Evolutionary conservation across 2,888 invertebrate genomes (phyloP).

Genomic region (Oscheius sp.): DNA sequence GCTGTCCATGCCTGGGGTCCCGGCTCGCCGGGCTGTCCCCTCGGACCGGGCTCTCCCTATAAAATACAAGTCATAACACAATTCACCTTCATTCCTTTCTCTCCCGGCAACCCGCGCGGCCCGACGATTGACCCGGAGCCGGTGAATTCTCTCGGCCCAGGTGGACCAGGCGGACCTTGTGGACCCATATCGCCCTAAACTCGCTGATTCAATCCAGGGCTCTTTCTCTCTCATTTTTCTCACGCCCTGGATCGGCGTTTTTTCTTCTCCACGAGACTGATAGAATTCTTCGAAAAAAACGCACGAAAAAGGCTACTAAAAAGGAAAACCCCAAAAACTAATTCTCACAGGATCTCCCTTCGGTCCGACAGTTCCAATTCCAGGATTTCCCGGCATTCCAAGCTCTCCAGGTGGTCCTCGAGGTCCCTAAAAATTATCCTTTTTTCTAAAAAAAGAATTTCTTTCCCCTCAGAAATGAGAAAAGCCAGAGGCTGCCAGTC

Average conservation of each 20-base stretch:
- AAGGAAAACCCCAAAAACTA: neutral
- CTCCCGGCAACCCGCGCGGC: conserved; percentile 62
- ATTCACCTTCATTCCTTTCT: conserved; percentile 66
- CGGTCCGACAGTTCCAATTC: conserved; percentile 70
- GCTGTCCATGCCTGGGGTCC: conserved; percentile 61
- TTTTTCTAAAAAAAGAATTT: no score
- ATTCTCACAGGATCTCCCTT: conserved; percentile 70
- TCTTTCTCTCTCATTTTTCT: neutral
- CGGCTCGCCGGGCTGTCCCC: conserved; percentile 65
- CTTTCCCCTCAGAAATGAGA: neutral
- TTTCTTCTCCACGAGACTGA: neutral
- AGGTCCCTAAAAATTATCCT: conserved; percentile 62
- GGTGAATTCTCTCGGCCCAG: conserved; percentile 67
- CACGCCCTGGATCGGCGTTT: neutral
- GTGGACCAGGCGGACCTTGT: conserved; percentile 72
- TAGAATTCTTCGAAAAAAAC: neutral
- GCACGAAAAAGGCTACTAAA: neutral
- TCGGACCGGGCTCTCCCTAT: conserved; percentile 65
- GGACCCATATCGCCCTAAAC: conserved; percentile 68
- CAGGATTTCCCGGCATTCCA: conserved; percentile 69
- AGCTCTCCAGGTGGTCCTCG: conserved; percentile 71
- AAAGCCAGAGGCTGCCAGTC: neutral
- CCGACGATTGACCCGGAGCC: conserved; percentile 65
- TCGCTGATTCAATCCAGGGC: neutral
- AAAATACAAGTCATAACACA: conserved; percentile 28